Conservation (phyloP, 2,888 invertebrate species). For the Pollenia griseotomentosa region DNA sequence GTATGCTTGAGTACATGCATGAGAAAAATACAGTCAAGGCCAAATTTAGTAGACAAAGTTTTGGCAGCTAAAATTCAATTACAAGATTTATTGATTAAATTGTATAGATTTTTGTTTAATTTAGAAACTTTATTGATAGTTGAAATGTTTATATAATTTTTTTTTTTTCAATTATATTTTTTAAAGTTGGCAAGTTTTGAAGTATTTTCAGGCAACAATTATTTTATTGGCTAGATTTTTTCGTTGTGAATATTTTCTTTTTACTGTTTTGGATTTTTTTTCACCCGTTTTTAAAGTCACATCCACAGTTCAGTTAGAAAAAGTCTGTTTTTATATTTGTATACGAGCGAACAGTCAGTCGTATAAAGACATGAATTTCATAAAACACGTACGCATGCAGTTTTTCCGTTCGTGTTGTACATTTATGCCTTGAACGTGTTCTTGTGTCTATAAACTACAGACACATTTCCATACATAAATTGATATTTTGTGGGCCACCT, state of each 20-base stretch:
- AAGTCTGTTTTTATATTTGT: slow-evolving; percentile 23
- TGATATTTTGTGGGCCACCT: slow-evolving; percentile 65
- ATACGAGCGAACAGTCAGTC: slow-evolving; percentile 3
- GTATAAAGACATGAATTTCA: slow-evolving; percentile 63
- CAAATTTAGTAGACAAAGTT: neutral
- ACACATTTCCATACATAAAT: slow-evolving; percentile 58
- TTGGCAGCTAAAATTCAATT: no score
- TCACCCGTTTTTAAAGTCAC: slow-evolving; percentile 32
- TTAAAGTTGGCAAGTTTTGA: no score
- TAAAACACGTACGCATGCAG: slow-evolving; percentile 72
- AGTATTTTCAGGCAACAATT: neutral
- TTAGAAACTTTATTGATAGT: neutral
- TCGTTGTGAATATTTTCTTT: no score
- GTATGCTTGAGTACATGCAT: neutral
- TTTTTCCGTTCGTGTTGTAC: slow-evolving; percentile 72
- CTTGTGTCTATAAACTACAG: slow-evolving; percentile 59
- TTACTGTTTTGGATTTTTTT: neutral
- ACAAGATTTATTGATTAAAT: no score
- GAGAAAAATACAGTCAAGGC: slow-evolving; percentile 7
- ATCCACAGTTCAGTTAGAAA: slow-evolving; percentile 35
- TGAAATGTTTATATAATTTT: neutral
- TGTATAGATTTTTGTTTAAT: no score
- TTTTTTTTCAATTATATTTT: neutral
- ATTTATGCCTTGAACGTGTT: slow-evolving; percentile 72
- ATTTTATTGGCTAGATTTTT: no score